A percentile compares a stretch with the other conserved stretches of the same genome.
Conservation (phyloP, 2,113 vertebrate genomes). For the Pteruthius melanotis region DNA sequence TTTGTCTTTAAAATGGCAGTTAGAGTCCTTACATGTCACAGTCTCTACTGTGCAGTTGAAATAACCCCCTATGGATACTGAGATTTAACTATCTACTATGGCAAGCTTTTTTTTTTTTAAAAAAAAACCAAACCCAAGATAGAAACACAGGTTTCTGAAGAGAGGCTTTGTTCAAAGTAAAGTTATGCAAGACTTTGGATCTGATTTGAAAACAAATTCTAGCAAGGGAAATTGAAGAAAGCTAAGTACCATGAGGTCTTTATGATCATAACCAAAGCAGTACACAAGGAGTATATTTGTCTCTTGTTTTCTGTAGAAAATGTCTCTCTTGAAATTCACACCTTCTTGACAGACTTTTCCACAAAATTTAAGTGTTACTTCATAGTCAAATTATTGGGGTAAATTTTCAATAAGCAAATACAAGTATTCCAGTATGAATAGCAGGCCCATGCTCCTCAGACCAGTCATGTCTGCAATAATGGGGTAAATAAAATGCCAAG, state of each 20-base stretch:
- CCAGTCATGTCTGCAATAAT: background rate
- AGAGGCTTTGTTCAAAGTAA: background rate
- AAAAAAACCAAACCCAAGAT: background rate
- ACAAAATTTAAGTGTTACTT: background rate
- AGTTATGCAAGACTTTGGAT: background rate
- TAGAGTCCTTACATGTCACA: background rate
- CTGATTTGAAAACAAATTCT: background rate
- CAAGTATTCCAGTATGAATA: background rate
- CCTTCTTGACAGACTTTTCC: background rate
- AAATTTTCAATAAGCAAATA: background rate
- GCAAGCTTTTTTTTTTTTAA: background rate
- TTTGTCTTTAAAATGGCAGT: slow-evolving; percentile 37
- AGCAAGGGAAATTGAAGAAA: background rate
- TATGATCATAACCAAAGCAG: background rate
- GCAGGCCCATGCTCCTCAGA: background rate
- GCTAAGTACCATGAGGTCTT: background rate
- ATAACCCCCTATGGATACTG: background rate
- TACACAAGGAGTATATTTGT: background rate
- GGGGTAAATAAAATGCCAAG: background rate
- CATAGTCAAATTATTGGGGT: background rate
- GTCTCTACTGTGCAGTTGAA: background rate
- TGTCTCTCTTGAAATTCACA: background rate
- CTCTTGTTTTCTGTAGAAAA: background rate
- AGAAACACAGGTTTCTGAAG: background rate
- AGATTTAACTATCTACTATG: background rate